Base-by-base conservation (phyloP, 2,888 invertebrate species). In the Nemurella pictetii region DNA sequence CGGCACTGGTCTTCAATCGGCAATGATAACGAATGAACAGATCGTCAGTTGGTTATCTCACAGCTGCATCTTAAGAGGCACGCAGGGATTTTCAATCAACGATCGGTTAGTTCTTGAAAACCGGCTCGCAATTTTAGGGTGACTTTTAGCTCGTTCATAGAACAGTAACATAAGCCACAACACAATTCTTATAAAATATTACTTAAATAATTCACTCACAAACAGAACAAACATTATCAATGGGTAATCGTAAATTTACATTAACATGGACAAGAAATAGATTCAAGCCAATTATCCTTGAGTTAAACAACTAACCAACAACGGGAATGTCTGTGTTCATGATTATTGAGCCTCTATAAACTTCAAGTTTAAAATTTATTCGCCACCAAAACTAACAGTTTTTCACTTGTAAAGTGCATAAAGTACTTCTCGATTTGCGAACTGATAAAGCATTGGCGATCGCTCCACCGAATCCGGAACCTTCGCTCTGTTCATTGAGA, bases 401-500 rank as follows among this genome's bases (percentile, higher is more conserved):
- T 5, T 3, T 26, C 29, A 28, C 75, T 75, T 28, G 4, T n/a
- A 1, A 9, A 2, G 75, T 29, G 12, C 82, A 82, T 26, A 27
- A 55, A 82, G 82, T 82, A 55, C 82, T 36, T 82, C 1, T 82
- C 12, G 27, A 26, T 3, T 27, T 30, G 3, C 81, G 35, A 0
- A 5, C 35, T 4, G 81, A 7, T 3, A 36, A 26, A 35, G 26
- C 25, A 0, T 9, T n/a, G 26, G 36, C 81, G 3, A 81, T 7
- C 4, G 35, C 25, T 0, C 35, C 91, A 26, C 91, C 91, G 15
- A 91, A 88, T 74, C 91, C 89, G 12, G 91, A 90, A 0, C 90
- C 90, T 87, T 92, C 92, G 87, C 90, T 90, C 86, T 89, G 90
- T 7, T 89, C 89, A 87, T 90, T 90, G 36, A 92, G 88, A 87